Base-by-base conservation (phyloP, 2,113 vertebrate genomes). In the Ovis canadensis region DNA sequence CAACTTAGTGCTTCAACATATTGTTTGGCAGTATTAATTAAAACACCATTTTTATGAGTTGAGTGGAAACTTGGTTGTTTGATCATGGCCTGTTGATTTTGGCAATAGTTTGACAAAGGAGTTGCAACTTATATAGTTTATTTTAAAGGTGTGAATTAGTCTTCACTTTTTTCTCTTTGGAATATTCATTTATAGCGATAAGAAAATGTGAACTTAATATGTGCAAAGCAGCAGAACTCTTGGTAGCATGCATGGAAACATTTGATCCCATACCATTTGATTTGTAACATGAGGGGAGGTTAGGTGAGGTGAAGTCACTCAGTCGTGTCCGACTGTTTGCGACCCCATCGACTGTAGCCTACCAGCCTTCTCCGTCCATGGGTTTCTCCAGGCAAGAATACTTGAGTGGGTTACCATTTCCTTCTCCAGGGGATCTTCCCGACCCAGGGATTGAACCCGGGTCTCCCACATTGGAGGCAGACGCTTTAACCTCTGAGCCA, bases 141-240 rank as follows among this genome's bases (percentile, higher is more conserved):
- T 96, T 90, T 97, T 94, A 94, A 96, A 90, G 33, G 13, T 90
- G 21, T 54, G 85, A 89, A 82, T 92, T 97, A 71, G 43, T 97
- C 50, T 64, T 96, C 54, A 86, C 45, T 84, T 95, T 96, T 83
- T 74, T 67, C 33, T 50, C 54, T 91, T 90, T 89, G 60, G 7
- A 88, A 14, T 81, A 94, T 33, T 97, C n/a, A 88, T 74, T 92
- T 96, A 36, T 59, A 94, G 54, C 13, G 91, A 67, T 57, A 43
- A 54, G 62, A 96, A 95, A 78, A 57, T 88, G 31, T 52, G n/a
- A 97, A 45, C 27, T 95, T 80, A 92, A 64, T 48, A 93, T 67
- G 21, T 88, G 9, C 31, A 82, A 92, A 96, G 90, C 91, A 90
- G 9, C 17, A 85, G 33, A 92, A 90, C 91, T 60, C 50, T 3